Conservation (phyloP, 2,888 invertebrate genomes). For the Monoplex corrugatus region DNA sequence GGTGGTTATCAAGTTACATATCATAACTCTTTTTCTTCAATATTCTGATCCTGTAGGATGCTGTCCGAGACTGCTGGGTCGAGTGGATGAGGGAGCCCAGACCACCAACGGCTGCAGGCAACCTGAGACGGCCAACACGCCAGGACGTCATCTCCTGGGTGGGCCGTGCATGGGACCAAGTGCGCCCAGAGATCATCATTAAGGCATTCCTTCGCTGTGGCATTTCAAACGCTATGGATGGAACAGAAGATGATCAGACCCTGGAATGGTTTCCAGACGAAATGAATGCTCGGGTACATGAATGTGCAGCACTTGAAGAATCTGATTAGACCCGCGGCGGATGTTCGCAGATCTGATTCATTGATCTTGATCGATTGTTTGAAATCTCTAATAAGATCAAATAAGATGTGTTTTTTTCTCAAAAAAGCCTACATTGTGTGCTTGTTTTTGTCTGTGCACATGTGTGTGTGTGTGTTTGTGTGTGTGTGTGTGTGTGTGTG, state of each 20-base stretch:
- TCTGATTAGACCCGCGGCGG: too few species aligned
- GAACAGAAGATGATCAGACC: neutral
- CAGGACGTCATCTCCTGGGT: slow-evolving; percentile 20
- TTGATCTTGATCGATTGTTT: neutral
- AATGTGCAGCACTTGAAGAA: slow-evolving; percentile 22
- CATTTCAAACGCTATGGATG: slow-evolving; percentile 8
- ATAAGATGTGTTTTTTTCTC: slow-evolving; percentile 2
- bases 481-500: too few species aligned
- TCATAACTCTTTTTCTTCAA: too few species aligned
- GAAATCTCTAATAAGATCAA: neutral
- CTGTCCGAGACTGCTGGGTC: slow-evolving; percentile 16
- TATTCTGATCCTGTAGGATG: slow-evolving; percentile 27
- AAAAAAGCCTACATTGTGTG: too few species aligned
- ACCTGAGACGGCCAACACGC: slow-evolving; percentile 3
- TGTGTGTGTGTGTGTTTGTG: too few species aligned
- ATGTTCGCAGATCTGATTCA: slow-evolving; percentile 15
- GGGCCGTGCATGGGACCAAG: neutral
- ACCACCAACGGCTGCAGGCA: slow-evolving; percentile 14
- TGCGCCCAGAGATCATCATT: neutral
- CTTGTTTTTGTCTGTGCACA: too few species aligned
- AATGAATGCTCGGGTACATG: too few species aligned
- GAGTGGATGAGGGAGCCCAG: slow-evolving; percentile 20
- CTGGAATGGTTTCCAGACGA: slow-evolving; percentile 4
- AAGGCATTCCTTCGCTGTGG: neutral
- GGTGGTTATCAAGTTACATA: too few species aligned